Base-by-base conservation (phyloP, 2,888 invertebrate species). In the Trypoxylon attenuatum region DNA sequence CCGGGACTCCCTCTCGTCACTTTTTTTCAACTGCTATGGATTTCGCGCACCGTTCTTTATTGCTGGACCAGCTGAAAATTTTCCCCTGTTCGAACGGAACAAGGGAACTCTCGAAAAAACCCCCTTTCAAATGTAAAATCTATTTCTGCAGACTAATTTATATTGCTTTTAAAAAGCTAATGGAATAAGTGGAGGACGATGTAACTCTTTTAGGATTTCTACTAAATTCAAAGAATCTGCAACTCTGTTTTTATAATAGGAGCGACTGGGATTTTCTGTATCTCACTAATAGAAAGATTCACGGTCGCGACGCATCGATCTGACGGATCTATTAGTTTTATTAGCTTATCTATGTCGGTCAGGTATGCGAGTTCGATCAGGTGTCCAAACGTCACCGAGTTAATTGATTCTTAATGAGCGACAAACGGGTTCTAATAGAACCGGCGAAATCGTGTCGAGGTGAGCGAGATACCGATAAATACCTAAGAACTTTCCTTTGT, bases 361-460 rank as follows among this genome's bases (percentile, higher is more conserved):
- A 61, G 39, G 63, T 61, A 59, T 51, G 38, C 27, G 16, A 10
- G 55, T 47, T 50, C 53, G 62, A 69, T 60, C 47, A 59, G 47
- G 45, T 52, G 55, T 47, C 68, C 47, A 57, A 53, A 33, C 42
- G 29, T 33, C 58, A 57, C 57, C 54, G 41, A 25, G 73, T 59
- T 71, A 71, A 74, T 76, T 59, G 54, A 71, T 66, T 57, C 47
- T 29, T 75, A 69, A 66, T 57, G 59, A 57, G 49, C 46, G 57
- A 67, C 58, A 22, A 65, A 62, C 52, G 64, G 49, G 58, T 61
- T 60, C 58, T 19, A 45, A 67, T 18, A 38, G 15, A 42, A 19
- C 16, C 21, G 22, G 19, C 23, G 49, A 49, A 61, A 61, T 50
- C 23, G 53, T 56, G 65, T 61, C 45, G 65, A 68, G 75, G 75